phyloP scores from a whole-genome alignment of 2,888 invertebrate species.

The Eucera pruinosa region DNA sequence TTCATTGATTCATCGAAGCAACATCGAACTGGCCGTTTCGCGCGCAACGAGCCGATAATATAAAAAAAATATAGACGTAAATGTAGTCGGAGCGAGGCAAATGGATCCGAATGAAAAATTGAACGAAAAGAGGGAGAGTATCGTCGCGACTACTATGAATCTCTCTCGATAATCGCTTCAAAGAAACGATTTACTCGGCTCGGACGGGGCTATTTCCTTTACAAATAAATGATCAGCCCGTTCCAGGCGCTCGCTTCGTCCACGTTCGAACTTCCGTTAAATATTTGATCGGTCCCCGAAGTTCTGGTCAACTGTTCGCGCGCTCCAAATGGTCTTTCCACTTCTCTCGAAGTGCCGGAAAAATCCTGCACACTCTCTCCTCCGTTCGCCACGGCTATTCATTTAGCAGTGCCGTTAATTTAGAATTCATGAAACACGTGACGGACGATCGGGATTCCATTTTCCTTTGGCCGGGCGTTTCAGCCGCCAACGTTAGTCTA shows the following conservation, averaged over 20 bases:
- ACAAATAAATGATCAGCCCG: constrained; percentile 47
- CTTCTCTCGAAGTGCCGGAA: not conserved
- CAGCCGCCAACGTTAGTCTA: too few species aligned
- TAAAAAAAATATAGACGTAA: too few species aligned
- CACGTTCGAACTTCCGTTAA: constrained; percentile 33
- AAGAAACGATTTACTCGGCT: constrained; percentile 13
- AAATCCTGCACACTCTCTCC: constrained; percentile 10
- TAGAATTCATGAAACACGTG: constrained; percentile 59
- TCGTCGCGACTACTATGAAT: not conserved
- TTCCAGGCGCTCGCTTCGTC: not conserved
- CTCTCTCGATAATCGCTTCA: not conserved
- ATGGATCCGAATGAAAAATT: too few species aligned
- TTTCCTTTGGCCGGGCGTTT: constrained; percentile 37
- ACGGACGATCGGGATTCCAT: constrained; percentile 46
- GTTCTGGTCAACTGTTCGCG: constrained; percentile 33
- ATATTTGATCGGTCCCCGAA: constrained; percentile 53
- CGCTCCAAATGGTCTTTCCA: not conserved
- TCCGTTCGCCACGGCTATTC: constrained; percentile 6
- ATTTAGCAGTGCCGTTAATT: constrained; percentile 54
- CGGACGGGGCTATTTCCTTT: constrained; percentile 16
- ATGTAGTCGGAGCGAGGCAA: too few species aligned
- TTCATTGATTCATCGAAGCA: too few species aligned
- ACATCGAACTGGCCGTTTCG: too few species aligned
- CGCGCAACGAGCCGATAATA: too few species aligned
- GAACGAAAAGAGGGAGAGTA: too few species aligned